Base-by-base conservation (phyloP, 2,888 invertebrate genomes). In the Ferrisia virgata region DNA sequence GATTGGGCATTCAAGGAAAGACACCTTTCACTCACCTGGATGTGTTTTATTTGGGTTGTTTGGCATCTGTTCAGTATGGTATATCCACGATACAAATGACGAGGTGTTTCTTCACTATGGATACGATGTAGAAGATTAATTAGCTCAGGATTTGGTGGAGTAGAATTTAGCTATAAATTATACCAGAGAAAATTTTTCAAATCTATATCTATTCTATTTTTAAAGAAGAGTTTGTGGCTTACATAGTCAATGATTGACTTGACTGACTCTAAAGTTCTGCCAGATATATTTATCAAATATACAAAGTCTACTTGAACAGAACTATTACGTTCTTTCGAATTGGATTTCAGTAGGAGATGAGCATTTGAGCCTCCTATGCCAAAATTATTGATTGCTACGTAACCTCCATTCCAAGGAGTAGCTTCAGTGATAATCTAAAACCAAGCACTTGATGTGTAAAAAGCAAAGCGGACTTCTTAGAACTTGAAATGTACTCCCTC, bases 21-120 rank as follows among this genome's bases (percentile, higher is more conserved):
- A n/a, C n/a, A n/a, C n/a, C n/a, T 31, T 53, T 31, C 53, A n/a
- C 22, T 5, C 11, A 84, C 84, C 80, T 84, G 40, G 4, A 28
- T 0, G 33, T 84, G 79, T 6, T 36, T 13, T 47, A 53, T 79
- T 39, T 18, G 0, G 11, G 76, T 18, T 25, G 33, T 13, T 33
- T 9, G 0, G 4, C n/a, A 13, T 36, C 79, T 78, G 31, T 79
- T 89, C 33, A 90, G 85, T 78, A 91, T 86, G n/a, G 89, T 88
- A 87, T 87, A 91, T 6, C 91, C 91, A 85, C 91, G 87, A 88
- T 88, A 90, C 1, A 89, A 89, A 86, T 90, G 90, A 8, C 88
- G 87, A 22, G 88, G 87, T 18, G 89, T 87, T 36, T 88, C 87
- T 53, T 85, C 85, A 33, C 87, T 85, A 82, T 87, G 86, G 5